These are phyloP conservation scores for Brassicogethes aeneus DNA, from an alignment of 2,888 invertebrate genomes.

Conservation along the genomic window DNA sequence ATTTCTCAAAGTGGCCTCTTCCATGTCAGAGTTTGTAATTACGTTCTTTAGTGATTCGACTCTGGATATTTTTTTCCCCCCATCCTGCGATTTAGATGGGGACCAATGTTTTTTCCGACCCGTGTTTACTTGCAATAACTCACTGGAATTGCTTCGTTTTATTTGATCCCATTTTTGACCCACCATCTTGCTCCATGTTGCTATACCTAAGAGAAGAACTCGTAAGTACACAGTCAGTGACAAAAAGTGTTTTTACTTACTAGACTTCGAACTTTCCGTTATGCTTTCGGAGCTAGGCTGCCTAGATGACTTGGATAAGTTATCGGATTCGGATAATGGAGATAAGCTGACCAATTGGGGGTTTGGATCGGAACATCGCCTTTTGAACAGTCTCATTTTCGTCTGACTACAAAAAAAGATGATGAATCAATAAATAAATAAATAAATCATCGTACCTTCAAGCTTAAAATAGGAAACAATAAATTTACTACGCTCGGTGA, in stretches of 20 bases:
- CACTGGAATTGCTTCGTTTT: slow-evolving; percentile 49
- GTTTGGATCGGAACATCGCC: slow-evolving; percentile 47
- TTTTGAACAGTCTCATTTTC: slow-evolving; percentile 46
- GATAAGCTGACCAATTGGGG: slow-evolving; percentile 49
- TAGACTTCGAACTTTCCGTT: slow-evolving; percentile 18
- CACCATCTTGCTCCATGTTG: slow-evolving; percentile 52
- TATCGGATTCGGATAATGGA: slow-evolving; percentile 32
- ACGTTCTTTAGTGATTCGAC: slow-evolving; percentile 48
- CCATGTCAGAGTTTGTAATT: slow-evolving; percentile 32
- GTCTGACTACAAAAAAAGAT: slow-evolving; percentile 4
- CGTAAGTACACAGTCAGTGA: background rate
- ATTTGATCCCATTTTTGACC: slow-evolving; percentile 53
- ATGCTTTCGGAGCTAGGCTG: slow-evolving; percentile 16
- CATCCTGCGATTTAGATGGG: slow-evolving; percentile 29
- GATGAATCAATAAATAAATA: too few species aligned
- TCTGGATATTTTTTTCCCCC: slow-evolving; percentile 39
- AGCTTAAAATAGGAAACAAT: too few species aligned
- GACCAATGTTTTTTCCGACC: slow-evolving; percentile 40
- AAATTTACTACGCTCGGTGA: too few species aligned
- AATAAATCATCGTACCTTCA: too few species aligned
- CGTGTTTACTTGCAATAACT: slow-evolving; percentile 33
- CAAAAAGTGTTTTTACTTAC: slow-evolving; percentile 13
- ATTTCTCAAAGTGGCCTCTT: slow-evolving; percentile 13
- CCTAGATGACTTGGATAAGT: slow-evolving; percentile 9
- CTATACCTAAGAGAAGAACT: slow-evolving; percentile 40